A percentile compares a stretch with the other conserved stretches of the same genome.
phyloP scores from a whole-genome alignment of 1,140 invertebrate species.

The Apis mellifera region DNA sequence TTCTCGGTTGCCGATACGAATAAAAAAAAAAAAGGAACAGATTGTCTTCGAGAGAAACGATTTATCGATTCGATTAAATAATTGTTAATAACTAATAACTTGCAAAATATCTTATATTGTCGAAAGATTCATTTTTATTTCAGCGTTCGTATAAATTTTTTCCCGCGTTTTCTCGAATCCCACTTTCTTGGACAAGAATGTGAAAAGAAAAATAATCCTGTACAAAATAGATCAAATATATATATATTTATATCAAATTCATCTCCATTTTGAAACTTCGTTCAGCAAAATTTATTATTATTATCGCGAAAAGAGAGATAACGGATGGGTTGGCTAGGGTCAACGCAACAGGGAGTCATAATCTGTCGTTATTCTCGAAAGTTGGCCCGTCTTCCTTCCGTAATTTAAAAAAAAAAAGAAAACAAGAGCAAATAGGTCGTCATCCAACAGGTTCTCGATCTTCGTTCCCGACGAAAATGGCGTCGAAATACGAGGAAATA shows the following conservation, averaged over 20 bases:
- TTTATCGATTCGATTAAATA: too few species aligned
- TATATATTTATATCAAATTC: too few species aligned
- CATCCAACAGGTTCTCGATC: conserved; percentile 43
- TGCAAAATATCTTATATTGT: too few species aligned
- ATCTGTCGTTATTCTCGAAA: neutral
- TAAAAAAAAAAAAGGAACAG: too few species aligned
- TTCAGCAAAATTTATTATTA: neutral
- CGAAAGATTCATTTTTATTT: too few species aligned
- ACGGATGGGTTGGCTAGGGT: neutral
- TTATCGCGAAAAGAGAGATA: neutral
- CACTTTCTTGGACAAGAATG: too few species aligned
- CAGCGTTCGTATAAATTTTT: too few species aligned
- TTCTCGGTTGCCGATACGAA: neutral
- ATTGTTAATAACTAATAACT: too few species aligned
- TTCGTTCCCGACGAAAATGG: neutral
- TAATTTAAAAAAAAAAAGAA: conserved; percentile 25
- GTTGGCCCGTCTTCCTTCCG: neutral
- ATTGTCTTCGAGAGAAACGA: too few species aligned
- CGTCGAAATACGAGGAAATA: conserved; percentile 16
- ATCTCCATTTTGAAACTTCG: neutral
- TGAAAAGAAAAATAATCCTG: too few species aligned
- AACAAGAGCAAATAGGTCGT: conserved; percentile 1
- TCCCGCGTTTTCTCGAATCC: too few species aligned
- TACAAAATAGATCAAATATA: too few species aligned
- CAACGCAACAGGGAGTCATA: conserved; percentile 15